Evolutionary conservation across 2,888 invertebrate species (phyloP).

Genomic region (Carpatolechia fugitivella): DNA sequence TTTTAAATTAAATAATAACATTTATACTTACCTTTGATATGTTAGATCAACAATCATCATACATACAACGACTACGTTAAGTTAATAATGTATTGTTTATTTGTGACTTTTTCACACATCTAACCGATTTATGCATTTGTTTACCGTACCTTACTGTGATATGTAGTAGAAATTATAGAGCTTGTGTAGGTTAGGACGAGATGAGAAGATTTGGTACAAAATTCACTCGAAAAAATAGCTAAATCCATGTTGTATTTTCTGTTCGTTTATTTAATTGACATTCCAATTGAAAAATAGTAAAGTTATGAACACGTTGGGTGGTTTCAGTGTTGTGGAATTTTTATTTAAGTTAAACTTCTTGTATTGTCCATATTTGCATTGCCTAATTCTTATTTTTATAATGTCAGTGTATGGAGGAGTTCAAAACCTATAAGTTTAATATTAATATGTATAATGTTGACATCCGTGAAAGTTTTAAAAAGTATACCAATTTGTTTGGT

Average conservation of each 20-base stretch:
- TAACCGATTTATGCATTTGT: conserved; percentile 71
- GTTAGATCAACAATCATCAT: no score
- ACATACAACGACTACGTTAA: no score
- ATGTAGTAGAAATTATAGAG: conserved; percentile 57
- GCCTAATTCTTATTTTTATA: no score
- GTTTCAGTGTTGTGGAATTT: not conserved
- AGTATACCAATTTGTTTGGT: no score
- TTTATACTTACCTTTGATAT: no score
- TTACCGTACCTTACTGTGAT: conserved; percentile 67
- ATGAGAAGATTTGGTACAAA: conserved; percentile 5
- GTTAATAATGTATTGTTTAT: not conserved
- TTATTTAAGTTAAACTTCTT: not conserved
- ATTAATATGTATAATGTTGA: not conserved
- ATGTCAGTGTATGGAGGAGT: no score
- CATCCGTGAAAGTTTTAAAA: not conserved
- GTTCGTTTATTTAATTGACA: conserved; percentile 9
- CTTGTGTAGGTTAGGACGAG: conserved; percentile 40
- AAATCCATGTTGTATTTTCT: not conserved
- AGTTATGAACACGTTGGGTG: not conserved
- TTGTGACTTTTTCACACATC: conserved; percentile 12
- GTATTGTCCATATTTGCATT: no score
- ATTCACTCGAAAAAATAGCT: not conserved
- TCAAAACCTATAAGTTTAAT: no score
- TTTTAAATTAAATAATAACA: no score
- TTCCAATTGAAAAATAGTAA: not conserved